Evolutionary conservation across 2,113 vertebrate genomes (phyloP).

Genomic region (Stomatorhinus ivindoensis): DNA sequence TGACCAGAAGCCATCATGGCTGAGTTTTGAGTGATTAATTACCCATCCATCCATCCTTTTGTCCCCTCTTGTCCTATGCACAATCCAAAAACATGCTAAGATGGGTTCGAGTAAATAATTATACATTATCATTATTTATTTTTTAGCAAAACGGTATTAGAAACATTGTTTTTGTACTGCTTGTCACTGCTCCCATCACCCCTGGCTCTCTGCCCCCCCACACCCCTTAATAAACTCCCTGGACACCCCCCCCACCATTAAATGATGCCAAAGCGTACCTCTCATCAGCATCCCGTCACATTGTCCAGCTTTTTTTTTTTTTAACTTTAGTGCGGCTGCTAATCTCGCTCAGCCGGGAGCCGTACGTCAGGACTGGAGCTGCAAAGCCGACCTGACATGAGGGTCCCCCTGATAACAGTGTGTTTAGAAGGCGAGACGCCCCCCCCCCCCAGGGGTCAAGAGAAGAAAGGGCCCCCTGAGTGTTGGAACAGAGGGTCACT

Average conservation of each 20-base stretch:
- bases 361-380: not conserved
- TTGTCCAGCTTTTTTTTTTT: not conserved
- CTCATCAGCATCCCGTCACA: not conserved
- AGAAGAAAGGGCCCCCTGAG: slow-evolving; percentile 49
- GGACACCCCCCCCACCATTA: slow-evolving; percentile 29
- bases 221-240: not conserved
- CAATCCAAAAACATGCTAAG: not conserved
- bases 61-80: not conserved
- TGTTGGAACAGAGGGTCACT: slow-evolving; percentile 58
- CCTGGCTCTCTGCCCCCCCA: slow-evolving; percentile 7
- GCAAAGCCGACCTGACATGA: not conserved
- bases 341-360: not conserved
- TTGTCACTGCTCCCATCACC: not conserved
- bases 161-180: not conserved
- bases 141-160: not conserved
- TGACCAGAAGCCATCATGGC: not conserved
- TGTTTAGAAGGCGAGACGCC: slow-evolving; percentile 18
- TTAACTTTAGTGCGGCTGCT: not conserved
- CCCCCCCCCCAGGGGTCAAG: slow-evolving; percentile 46
- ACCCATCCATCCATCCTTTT: slow-evolving; percentile 26
- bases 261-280: not conserved
- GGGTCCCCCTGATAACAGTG: not conserved
- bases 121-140: not conserved
- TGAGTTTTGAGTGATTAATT: not conserved
- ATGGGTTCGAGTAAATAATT: not conserved